Conservation (phyloP, 2,113 vertebrate genomes). For the Pelvicachromis taeniatus region DNA sequence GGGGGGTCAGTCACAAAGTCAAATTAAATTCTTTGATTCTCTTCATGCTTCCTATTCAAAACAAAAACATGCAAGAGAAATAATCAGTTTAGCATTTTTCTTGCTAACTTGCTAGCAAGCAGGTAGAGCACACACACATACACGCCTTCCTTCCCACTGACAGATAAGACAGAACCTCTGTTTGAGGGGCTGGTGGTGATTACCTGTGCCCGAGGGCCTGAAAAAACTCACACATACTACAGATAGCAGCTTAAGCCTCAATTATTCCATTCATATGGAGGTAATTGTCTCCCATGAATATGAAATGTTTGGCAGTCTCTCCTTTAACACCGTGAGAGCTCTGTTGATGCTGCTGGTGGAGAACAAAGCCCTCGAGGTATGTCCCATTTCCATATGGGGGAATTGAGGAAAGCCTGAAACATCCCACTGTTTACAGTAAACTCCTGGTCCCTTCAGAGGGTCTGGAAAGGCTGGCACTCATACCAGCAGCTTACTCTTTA, state of each 20-base stretch:
- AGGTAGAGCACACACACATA: not conserved
- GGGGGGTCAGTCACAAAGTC: not conserved
- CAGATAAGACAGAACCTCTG: conserved; percentile 20
- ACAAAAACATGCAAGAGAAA: not conserved
- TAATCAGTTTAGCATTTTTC: not conserved
- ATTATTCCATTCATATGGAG: conserved; percentile 72
- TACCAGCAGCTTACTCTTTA: not conserved
- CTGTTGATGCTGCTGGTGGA: conserved; percentile 38
- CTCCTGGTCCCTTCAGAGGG: conserved; percentile 1
- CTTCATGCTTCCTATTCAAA: not conserved
- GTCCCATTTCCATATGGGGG: conserved; percentile 70
- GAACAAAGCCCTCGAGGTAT: conserved; percentile 66
- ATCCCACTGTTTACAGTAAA: conserved; percentile 69
- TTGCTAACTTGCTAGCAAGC: not conserved
- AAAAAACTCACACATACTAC: conserved; percentile 49
- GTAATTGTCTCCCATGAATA: conserved; percentile 72
- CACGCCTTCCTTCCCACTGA: not conserved
- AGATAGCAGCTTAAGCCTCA: conserved; percentile 66
- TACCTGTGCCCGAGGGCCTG: conserved; percentile 45
- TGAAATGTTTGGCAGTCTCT: conserved; percentile 67
- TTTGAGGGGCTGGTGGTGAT: conserved; percentile 24
- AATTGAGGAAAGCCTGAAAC: conserved; percentile 46
- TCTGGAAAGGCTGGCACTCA: not conserved
- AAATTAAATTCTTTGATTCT: not conserved
- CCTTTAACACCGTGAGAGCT: conserved; percentile 54